Conservation (phyloP, 2,888 invertebrate species). For the Acrobasis consociella region DNA sequence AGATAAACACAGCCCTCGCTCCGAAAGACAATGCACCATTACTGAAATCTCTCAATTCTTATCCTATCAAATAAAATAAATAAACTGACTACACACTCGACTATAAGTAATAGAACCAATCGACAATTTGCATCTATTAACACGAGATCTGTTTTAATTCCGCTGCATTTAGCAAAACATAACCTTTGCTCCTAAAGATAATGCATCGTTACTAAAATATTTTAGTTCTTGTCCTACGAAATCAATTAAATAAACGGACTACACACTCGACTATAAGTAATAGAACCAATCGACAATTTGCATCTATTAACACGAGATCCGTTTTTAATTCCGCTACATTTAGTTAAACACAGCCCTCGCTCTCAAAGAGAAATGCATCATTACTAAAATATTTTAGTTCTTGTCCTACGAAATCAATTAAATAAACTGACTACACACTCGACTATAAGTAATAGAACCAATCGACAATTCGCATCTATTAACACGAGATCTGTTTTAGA, state of each 20-base stretch:
- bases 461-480: constrained; percentile 3
- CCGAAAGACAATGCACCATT: constrained; percentile 25
- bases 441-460: background rate
- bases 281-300: no score
- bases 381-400: no score
- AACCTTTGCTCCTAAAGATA: no score
- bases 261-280: no score
- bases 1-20: constrained; percentile 24
- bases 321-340: background rate
- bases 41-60: no score
- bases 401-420: no score
- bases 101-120: background rate
- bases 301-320: background rate
- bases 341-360: background rate
- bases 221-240: no score
- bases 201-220: no score
- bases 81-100: no score
- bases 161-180: background rate
- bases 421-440: background rate
- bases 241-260: no score
- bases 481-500: constrained; percentile 19
- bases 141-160: background rate
- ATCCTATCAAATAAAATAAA: no score
- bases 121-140: background rate
- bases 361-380: no score